phyloP scores from a whole-genome alignment of 2,797 vertebrate species.

The Microtus agrestis region DNA sequence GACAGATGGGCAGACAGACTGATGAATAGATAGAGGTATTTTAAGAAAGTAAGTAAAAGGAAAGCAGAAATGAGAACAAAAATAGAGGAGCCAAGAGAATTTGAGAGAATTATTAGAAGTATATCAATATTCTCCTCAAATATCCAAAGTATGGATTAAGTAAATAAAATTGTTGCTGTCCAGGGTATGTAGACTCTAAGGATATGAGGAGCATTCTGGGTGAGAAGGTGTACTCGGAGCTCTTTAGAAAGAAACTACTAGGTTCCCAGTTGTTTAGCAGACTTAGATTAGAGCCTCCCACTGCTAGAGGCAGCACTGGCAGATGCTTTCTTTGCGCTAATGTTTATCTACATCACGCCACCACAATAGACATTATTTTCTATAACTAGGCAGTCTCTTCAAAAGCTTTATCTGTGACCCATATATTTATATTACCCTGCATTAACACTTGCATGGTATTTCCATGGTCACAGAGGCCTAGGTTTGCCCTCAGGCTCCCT shows the following conservation, averaged over 20 bases:
- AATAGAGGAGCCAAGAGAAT: neutral
- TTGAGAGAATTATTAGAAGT: neutral
- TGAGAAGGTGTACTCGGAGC: conserved; percentile 26
- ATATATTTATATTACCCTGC: neutral
- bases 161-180: conserved; percentile 2
- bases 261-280: conserved; percentile 36
- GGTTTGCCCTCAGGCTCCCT: neutral
- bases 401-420: neutral
- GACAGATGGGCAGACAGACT: neutral
- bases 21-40: neutral
- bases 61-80: conserved; percentile 9
- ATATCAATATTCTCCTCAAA: conserved; percentile 41
- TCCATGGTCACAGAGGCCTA: neutral
- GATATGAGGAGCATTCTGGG: conserved; percentile 17
- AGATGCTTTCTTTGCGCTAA: conserved; percentile 25
- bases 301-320: neutral
- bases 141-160: conserved; percentile 6
- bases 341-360: neutral
- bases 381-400: neutral
- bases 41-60: conserved; percentile 41
- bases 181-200: neutral
- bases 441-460: neutral
- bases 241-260: conserved; percentile 54
- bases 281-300: conserved; percentile 35
- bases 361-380: neutral